These are phyloP conservation scores for Phenganax marumi DNA, from an alignment of 92 coral and sea anemone genomes.

Conservation along the genomic window DNA sequence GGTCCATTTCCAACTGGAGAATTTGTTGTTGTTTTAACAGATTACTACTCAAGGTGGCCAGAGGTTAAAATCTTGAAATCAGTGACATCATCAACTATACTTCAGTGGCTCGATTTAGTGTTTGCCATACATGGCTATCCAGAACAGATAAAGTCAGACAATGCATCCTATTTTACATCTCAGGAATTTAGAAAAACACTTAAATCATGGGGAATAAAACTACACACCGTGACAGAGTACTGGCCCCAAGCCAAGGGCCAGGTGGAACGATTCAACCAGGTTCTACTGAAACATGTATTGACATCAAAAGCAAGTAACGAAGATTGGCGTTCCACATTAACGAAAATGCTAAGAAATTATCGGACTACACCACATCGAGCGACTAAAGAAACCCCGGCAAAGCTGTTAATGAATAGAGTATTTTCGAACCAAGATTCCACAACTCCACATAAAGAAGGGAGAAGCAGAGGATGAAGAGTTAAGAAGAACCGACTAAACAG, in stretches of 20 bases:
- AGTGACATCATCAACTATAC: neutral
- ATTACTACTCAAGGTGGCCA: too few species aligned
- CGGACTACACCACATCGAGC: conserved; percentile 32
- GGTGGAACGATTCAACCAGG: too few species aligned
- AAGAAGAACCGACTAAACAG: neutral
- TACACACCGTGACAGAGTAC: conserved; percentile 13
- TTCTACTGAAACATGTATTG: too few species aligned
- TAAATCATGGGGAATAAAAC: conserved; percentile 34
- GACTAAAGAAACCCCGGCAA: conserved; percentile 39
- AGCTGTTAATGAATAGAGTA: conserved; percentile 35
- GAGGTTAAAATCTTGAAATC: neutral
- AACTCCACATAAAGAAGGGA: neutral
- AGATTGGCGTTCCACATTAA: conserved; percentile 40
- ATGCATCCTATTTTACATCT: conserved; percentile 46
- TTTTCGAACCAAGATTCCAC: conserved; percentile 37
- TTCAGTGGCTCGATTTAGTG: neutral
- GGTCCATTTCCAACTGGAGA: too few species aligned
- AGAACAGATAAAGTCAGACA: conserved; percentile 29
- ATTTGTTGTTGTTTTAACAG: neutral
- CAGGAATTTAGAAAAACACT: conserved; percentile 20
- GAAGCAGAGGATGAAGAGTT: conserved; percentile 7
- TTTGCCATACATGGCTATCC: conserved; percentile 40
- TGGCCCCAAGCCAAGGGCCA: too few species aligned
- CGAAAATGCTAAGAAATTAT: conserved; percentile 34
- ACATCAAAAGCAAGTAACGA: conserved; percentile 7